Evolutionary conservation across 2,888 invertebrate species (phyloP).

Genomic region (Alloscopus bannaensis): DNA sequence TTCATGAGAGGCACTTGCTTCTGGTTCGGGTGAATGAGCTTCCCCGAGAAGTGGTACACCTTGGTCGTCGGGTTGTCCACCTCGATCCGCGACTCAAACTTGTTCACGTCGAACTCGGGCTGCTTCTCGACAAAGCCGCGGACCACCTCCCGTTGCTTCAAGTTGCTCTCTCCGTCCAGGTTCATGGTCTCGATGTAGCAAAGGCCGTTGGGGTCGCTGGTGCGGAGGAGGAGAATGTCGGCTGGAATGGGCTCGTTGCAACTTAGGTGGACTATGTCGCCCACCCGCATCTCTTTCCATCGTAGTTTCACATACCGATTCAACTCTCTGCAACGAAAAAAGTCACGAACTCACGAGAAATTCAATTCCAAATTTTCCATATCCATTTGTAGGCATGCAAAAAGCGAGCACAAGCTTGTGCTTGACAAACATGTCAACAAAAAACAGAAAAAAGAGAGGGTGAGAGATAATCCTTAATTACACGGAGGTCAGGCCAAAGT

Average conservation of each 20-base stretch:
- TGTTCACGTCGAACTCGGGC: slow-evolving; percentile 41
- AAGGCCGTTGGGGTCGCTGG: slow-evolving; percentile 90
- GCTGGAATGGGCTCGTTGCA: slow-evolving; percentile 98
- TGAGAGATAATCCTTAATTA: too few relatives aligned
- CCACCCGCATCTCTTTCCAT: slow-evolving; percentile 94
- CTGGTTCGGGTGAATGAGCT: slow-evolving; percentile 83
- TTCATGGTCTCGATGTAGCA: slow-evolving; percentile 98
- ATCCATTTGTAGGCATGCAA: too few relatives aligned
- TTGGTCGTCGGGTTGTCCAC: slow-evolving; percentile 97
- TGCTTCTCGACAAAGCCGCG: slow-evolving; percentile 83
- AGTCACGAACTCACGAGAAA: neutral
- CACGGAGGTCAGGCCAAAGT: too few relatives aligned
- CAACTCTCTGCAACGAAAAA: slow-evolving; percentile 82
- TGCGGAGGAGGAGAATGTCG: slow-evolving; percentile 91
- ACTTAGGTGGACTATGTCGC: slow-evolving; percentile 95
- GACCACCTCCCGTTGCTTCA: slow-evolving; percentile 93
- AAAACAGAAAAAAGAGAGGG: too few relatives aligned
- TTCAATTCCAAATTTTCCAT: too few relatives aligned
- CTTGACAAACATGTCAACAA: too few relatives aligned
- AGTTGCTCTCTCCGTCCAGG: slow-evolving; percentile 96
- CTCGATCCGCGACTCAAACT: slow-evolving; percentile 88
- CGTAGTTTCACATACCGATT: slow-evolving; percentile 89
- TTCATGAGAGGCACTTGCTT: slow-evolving; percentile 86
- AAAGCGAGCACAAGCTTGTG: too few relatives aligned
- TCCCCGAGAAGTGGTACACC: slow-evolving; percentile 95